Evolutionary conservation across 2,797 vertebrate species (phyloP).

Genomic region (Lateolabrax maculatus): DNA sequence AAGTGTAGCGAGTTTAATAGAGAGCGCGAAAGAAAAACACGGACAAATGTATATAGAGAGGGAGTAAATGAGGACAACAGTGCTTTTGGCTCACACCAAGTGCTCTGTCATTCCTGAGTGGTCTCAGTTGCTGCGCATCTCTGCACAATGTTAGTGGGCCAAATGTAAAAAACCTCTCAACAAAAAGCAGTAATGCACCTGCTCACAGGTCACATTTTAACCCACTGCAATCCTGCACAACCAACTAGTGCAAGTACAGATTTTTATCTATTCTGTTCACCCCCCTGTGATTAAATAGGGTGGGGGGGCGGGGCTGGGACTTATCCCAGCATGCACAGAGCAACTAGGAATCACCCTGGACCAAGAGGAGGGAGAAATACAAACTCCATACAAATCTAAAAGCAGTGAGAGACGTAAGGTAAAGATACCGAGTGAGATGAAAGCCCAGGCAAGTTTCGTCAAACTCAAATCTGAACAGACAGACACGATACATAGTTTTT

Average conservation of each 20-base stretch:
- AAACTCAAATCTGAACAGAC: too few relatives aligned
- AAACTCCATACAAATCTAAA: too few relatives aligned
- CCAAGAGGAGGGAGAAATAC: not conserved
- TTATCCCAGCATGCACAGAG: conserved; percentile 11
- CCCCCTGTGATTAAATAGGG: not conserved
- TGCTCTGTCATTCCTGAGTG: not conserved
- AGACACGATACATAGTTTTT: too few relatives aligned
- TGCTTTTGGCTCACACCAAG: conserved; percentile 27
- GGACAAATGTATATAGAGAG: not conserved
- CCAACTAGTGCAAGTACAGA: not conserved
- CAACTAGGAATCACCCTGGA: not conserved
- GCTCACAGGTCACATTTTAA: not conserved
- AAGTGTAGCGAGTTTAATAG: not conserved
- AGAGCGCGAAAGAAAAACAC: not conserved
- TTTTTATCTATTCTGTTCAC: not conserved
- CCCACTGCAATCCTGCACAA: not conserved
- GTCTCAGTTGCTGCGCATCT: conserved; percentile 14
- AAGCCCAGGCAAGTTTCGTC: too few relatives aligned
- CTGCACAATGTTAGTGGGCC: conserved; percentile 26
- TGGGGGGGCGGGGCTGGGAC: not conserved
- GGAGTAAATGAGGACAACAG: conserved; percentile 55
- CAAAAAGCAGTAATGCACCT: not conserved
- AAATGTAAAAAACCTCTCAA: conserved; percentile 23
- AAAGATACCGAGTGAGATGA: too few relatives aligned
- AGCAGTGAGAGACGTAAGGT: too few relatives aligned